phyloP scores from a whole-genome alignment of 2,797 vertebrate species.

The Selene dorsalis region DNA sequence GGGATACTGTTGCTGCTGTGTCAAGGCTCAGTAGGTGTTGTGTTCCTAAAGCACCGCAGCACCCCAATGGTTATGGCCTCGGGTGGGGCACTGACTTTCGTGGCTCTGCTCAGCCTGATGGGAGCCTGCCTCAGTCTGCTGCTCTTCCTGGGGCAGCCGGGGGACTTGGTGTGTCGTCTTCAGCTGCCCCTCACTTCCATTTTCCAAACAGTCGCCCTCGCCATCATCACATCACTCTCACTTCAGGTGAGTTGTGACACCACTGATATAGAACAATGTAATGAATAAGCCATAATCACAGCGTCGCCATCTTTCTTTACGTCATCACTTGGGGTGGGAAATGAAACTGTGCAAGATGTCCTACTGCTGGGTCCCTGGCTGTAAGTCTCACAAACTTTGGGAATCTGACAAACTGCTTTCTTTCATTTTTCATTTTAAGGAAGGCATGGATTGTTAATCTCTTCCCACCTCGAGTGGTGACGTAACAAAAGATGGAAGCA shows the following conservation, averaged over 20 bases:
- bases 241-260: conserved; percentile 77
- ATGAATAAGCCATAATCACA: no score
- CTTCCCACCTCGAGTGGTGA: no score
- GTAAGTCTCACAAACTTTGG: no score
- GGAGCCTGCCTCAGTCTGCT: conserved; percentile 82
- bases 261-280: background rate
- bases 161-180: conserved; percentile 72
- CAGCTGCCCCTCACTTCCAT: conserved; percentile 86
- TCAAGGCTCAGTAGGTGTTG: conserved; percentile 53
- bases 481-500: no score
- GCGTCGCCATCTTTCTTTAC: no score
- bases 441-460: no score
- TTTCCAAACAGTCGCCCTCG: conserved; percentile 85
- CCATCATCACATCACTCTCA: conserved; percentile 78
- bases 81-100: conserved; percentile 80
- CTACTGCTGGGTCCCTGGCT: no score
- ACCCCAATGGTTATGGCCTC: conserved; percentile 84
- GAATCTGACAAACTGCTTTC: no score
- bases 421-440: no score
- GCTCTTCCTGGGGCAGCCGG: conserved; percentile 86
- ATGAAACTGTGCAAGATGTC: no score
- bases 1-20: conserved; percentile 68
- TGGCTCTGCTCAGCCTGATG: conserved; percentile 81
- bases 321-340: no score
- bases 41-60: conserved; percentile 81